Evolutionary conservation across 2,113 vertebrate species (phyloP).

Genomic region (Donacobius atricapilla): DNA sequence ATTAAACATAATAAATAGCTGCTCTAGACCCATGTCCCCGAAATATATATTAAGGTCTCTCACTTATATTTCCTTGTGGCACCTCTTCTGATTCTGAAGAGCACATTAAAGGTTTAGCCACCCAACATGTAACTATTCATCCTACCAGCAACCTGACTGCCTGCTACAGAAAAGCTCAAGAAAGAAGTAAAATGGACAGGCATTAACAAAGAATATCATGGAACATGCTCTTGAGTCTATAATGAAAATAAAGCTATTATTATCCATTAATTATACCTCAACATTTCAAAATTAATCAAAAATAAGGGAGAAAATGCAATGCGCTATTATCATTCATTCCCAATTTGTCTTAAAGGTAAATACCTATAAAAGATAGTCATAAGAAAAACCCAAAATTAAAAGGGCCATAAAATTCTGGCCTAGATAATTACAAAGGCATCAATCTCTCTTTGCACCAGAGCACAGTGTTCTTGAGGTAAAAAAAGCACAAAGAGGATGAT

Average conservation of each 20-base stretch:
- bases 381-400: neutral
- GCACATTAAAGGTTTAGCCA: neutral
- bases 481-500: neutral
- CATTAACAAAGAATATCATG: neutral
- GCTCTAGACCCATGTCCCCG: neutral
- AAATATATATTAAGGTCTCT: neutral
- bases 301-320: neutral
- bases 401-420: neutral
- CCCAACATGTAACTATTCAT: neutral
- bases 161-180: neutral
- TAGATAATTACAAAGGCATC: neutral
- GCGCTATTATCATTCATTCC: neutral
- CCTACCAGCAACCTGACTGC: neutral
- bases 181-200: neutral
- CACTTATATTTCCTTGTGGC: neutral
- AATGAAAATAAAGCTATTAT: neutral
- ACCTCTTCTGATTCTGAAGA: neutral
- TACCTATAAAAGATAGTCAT: neutral
- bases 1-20: neutral
- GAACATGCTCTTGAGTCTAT: neutral
- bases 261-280: neutral
- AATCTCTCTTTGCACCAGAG: neutral
- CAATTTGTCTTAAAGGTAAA: neutral
- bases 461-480: neutral
- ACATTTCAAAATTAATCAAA: neutral